A percentile compares a stretch with the other conserved stretches of the same genome.
Conservation (phyloP, 2,797 vertebrate genomes). For the Sebastes minor region DNA sequence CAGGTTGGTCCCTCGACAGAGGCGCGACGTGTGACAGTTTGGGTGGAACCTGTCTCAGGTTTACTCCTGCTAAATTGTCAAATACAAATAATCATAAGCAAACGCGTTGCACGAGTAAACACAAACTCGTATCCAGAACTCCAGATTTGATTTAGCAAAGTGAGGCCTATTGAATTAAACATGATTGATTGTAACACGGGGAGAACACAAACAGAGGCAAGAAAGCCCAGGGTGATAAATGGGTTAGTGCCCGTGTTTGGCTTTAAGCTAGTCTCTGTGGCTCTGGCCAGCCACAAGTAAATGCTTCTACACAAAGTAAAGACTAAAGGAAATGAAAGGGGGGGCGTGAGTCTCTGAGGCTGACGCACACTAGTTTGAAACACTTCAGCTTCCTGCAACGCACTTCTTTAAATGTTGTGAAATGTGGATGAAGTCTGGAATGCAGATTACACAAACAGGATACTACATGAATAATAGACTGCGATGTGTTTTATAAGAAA, state of each 20-base stretch:
- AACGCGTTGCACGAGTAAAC: constrained; percentile 56
- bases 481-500: background rate
- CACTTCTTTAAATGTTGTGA: background rate
- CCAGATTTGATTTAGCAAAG: constrained; percentile 61
- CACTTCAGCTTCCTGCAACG: background rate
- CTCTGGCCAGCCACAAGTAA: constrained; percentile 23
- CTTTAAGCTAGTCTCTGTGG: constrained; percentile 46
- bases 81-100: constrained; percentile 66
- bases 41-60: constrained; percentile 79
- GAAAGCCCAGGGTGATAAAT: constrained; percentile 57
- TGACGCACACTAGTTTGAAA: constrained; percentile 1
- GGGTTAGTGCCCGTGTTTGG: constrained; percentile 46
- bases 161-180: constrained; percentile 65
- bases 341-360: constrained; percentile 1
- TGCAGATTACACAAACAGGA: background rate
- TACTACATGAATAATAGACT: background rate
- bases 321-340: constrained; percentile 35
- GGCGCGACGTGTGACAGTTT: constrained; percentile 83
- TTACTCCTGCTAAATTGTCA: constrained; percentile 74
- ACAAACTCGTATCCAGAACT: constrained; percentile 58
- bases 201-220: constrained; percentile 41
- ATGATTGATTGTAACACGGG: constrained; percentile 62
- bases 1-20: constrained; percentile 81
- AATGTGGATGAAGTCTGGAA: background rate
- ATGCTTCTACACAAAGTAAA: constrained; percentile 38